A percentile compares a stretch with the other conserved stretches of the same genome.
Conservation (phyloP, 2,113 vertebrate species). For the Corythoichthys haematopterus region DNA sequence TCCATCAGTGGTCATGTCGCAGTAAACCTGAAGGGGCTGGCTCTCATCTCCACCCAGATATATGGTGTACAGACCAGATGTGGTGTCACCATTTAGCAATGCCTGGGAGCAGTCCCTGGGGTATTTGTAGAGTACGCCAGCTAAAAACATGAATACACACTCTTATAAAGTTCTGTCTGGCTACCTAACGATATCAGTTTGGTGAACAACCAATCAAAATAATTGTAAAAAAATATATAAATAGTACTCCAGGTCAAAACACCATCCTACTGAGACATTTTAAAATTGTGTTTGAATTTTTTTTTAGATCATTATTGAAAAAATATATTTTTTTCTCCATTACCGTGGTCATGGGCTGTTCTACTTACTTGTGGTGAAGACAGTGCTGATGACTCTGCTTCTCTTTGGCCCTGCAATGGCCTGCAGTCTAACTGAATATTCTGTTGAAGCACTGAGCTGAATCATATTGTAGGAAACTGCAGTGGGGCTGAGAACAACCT, state of each 20-base stretch:
- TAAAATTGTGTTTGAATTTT: not conserved
- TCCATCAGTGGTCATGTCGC: constrained; percentile 90
- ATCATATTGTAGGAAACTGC: constrained; percentile 83
- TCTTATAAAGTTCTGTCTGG: not conserved
- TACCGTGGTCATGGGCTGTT: not conserved
- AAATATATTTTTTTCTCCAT: no score
- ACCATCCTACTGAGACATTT: not conserved
- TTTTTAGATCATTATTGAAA: not conserved
- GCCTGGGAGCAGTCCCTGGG: constrained; percentile 94
- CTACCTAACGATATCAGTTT: not conserved
- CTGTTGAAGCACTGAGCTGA: constrained; percentile 82
- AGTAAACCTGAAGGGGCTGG: constrained; percentile 86
- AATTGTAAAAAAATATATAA: not conserved
- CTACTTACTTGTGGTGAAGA: constrained; percentile 87
- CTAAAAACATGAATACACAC: constrained; percentile 56
- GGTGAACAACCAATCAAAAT: not conserved
- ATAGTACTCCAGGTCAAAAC: not conserved
- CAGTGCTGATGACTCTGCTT: constrained; percentile 77
- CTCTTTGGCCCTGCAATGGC: constrained; percentile 79
- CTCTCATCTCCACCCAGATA: constrained; percentile 83
- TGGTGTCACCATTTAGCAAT: constrained; percentile 84
- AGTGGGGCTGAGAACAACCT: constrained; percentile 81
- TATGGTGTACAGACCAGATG: constrained; percentile 85
- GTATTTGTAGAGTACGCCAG: constrained; percentile 84
- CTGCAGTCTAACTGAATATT: constrained; percentile 82